Evolutionary conservation across 2,888 invertebrate species (phyloP).

Genomic region (Cerastis rubricosa): DNA sequence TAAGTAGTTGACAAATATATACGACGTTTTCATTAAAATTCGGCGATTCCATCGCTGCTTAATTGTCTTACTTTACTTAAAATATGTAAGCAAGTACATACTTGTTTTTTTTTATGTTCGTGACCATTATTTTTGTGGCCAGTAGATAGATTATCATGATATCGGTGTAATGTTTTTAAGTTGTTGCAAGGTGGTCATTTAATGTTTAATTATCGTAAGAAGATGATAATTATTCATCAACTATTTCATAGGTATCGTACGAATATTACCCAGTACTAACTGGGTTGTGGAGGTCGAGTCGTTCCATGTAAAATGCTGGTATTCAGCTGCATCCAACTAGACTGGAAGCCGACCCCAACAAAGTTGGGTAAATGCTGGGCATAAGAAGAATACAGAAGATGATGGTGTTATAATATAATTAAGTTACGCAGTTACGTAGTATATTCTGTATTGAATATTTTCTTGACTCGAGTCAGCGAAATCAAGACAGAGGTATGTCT

Average conservation of each 20-base stretch:
- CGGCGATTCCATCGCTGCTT: constrained; percentile 45
- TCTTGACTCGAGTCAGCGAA: neutral
- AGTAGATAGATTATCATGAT: constrained; percentile 18
- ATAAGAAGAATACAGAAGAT: no score
- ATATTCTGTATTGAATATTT: no score
- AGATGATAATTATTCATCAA: constrained; percentile 22
- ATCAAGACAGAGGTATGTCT: neutral
- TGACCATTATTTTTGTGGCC: constrained; percentile 24
- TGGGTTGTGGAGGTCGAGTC: neutral
- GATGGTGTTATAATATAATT: neutral
- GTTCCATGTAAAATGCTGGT: neutral
- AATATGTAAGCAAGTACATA: constrained; percentile 30
- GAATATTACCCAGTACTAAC: neutral
- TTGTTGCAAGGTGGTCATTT: constrained; percentile 24
- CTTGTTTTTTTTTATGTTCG: constrained; percentile 12
- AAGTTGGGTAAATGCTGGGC: neutral
- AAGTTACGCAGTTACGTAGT: no score
- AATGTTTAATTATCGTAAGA: neutral
- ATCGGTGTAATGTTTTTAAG: constrained; percentile 17
- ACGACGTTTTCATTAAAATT: constrained; percentile 53
- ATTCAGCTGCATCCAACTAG: neutral
- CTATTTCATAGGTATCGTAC: neutral
- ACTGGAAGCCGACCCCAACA: neutral
- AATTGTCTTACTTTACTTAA: constrained; percentile 39
- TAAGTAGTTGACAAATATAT: constrained; percentile 72